Evolutionary conservation across 2,113 vertebrate species (phyloP).

Genomic region (Chaetodon auriga): DNA sequence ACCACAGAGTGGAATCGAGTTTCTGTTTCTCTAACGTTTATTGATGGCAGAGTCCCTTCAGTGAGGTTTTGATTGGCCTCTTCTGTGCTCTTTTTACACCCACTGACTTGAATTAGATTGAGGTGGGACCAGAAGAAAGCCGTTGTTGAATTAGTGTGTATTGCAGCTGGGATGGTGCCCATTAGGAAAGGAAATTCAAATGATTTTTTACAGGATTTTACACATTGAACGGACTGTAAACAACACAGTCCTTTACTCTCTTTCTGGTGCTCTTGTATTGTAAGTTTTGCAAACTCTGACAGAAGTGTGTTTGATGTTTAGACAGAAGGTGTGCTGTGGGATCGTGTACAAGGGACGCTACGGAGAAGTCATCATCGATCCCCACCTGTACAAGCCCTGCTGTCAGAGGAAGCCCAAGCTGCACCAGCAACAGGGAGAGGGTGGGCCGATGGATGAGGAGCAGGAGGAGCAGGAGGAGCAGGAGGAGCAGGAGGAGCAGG

Average conservation of each 20-base stretch:
- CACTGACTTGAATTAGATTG: no score
- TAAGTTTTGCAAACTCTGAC: conserved; percentile 63
- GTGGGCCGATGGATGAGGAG: conserved; percentile 23
- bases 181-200: no score
- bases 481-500: conserved; percentile 40
- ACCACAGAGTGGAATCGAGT: no score
- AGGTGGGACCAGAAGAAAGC: no score
- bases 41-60: no score
- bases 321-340: conserved; percentile 93
- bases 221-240: no score
- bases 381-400: conserved; percentile 93
- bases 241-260: background rate
- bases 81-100: no score
- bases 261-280: background rate
- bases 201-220: no score
- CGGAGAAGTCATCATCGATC: conserved; percentile 93
- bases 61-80: no score
- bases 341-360: conserved; percentile 93
- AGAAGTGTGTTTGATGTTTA: conserved; percentile 57
- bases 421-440: conserved; percentile 61
- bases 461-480: conserved; percentile 45
- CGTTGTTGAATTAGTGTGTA: no score
- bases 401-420: conserved; percentile 87
- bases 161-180: no score
- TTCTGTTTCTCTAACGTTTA: no score